Evolutionary conservation across 2,113 vertebrate species (phyloP).

Genomic region (Aplodontia rufa): DNA sequence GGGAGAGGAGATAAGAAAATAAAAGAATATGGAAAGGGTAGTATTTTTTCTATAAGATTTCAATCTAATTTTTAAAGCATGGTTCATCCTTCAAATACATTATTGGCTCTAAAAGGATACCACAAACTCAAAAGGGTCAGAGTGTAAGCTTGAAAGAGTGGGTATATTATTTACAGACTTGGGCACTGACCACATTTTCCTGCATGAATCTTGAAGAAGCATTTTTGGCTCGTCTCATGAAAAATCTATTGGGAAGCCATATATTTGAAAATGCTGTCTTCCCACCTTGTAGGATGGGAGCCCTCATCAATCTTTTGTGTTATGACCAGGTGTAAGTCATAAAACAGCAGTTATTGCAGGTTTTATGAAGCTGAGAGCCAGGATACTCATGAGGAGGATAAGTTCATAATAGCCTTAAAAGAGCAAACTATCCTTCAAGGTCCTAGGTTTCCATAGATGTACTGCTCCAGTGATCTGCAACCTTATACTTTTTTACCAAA

Average conservation of each 20-base stretch:
- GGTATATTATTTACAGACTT: constrained; percentile 75
- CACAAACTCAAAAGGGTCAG: constrained; percentile 40
- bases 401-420: constrained; percentile 77
- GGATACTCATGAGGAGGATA: constrained; percentile 65
- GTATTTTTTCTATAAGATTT: constrained; percentile 56
- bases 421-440: constrained; percentile 42
- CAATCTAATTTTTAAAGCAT: constrained; percentile 47
- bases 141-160: background rate
- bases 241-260: constrained; percentile 79
- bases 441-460: constrained; percentile 42
- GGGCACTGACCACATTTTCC: constrained; percentile 56
- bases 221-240: constrained; percentile 73
- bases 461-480: background rate
- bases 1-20: constrained; percentile 63
- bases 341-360: constrained; percentile 83
- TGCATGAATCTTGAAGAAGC: constrained; percentile 63
- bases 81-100: constrained; percentile 52
- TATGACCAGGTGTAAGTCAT: constrained; percentile 84
- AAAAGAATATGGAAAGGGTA: constrained; percentile 15
- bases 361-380: constrained; percentile 80
- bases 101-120: constrained; percentile 57
- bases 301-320: constrained; percentile 83
- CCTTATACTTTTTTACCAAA: constrained; percentile 33
- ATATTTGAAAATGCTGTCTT: constrained; percentile 82
- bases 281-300: constrained; percentile 78